These are phyloP conservation scores for Agrilus planipennis DNA, from an alignment of 1,140 invertebrate genomes.

Conservation along the genomic window DNA sequence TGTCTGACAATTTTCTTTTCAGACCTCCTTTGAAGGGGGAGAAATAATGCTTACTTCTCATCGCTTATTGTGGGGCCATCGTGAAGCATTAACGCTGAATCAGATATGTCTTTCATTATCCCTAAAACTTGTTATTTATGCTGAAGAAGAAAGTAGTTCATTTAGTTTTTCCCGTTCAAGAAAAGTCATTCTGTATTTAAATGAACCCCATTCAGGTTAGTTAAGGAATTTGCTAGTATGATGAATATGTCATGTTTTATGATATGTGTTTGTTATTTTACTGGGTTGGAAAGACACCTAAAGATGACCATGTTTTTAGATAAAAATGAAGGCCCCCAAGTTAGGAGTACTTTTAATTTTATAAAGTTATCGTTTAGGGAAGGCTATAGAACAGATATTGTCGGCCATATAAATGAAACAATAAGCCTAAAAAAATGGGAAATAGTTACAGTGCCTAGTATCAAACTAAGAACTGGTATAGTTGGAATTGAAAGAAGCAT, in stretches of 20 bases:
- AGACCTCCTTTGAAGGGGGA: conserved; percentile 75
- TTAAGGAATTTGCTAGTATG: conserved; percentile 2
- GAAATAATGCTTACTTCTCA: conserved; percentile 68
- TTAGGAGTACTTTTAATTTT: conserved; percentile 56
- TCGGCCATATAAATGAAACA: conserved; percentile 47
- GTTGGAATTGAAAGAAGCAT: conserved; percentile 90
- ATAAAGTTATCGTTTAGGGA: conserved; percentile 84
- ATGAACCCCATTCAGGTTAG: conserved; percentile 46
- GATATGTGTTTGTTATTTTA: no score
- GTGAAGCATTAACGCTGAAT: conserved; percentile 54
- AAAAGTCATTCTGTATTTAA: conserved; percentile 73
- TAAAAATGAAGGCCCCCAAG: conserved; percentile 61
- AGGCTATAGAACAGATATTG: conserved; percentile 62
- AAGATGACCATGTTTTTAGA: conserved; percentile 34
- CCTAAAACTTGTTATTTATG: conserved; percentile 56
- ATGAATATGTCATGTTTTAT: no score
- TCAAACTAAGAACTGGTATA: conserved; percentile 76
- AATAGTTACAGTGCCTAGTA: conserved; percentile 31
- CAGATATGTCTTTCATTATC: conserved; percentile 55
- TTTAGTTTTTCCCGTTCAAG: conserved; percentile 67
- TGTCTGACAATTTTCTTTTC: conserved; percentile 22
- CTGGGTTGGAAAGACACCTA: no score
- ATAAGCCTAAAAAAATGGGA: conserved; percentile 51
- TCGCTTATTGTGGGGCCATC: conserved; percentile 67
- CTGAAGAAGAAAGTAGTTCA: conserved; percentile 64